Evolutionary conservation across 1,140 invertebrate genomes (phyloP).

Genomic region (Neotoxoptera formosana): DNA sequence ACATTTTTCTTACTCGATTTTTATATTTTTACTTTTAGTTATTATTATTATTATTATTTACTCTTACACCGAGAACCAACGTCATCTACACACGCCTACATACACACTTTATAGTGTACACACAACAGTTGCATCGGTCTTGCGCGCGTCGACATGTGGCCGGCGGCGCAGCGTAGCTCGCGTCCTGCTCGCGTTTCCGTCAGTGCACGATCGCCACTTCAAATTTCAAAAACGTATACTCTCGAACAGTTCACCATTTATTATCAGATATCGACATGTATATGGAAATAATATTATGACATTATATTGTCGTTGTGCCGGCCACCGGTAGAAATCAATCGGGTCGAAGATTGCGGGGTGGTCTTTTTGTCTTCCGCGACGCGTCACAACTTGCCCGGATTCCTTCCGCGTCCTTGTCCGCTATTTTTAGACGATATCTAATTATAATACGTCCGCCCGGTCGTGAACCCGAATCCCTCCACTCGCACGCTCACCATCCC

Average conservation of each 20-base stretch:
- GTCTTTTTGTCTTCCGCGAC: neutral
- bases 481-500: no score
- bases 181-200: neutral
- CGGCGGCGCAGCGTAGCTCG: neutral
- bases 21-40: neutral
- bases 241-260: neutral
- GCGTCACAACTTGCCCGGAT: neutral
- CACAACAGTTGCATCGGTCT: neutral
- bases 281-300: neutral
- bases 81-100: neutral
- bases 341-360: neutral
- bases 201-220: neutral
- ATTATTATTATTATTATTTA: neutral
- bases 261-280: neutral
- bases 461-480: constrained; percentile 3
- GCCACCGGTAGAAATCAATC: neutral
- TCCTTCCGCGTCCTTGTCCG: constrained; percentile 20
- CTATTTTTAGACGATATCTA: constrained; percentile 34
- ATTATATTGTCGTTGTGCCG: neutral
- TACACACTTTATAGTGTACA: neutral
- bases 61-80: neutral
- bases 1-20: neutral
- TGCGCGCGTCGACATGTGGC: neutral
- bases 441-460: neutral
- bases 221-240: neutral